Base-by-base conservation (phyloP, 2,888 invertebrate species). In the Tenthredo distinguenda region DNA sequence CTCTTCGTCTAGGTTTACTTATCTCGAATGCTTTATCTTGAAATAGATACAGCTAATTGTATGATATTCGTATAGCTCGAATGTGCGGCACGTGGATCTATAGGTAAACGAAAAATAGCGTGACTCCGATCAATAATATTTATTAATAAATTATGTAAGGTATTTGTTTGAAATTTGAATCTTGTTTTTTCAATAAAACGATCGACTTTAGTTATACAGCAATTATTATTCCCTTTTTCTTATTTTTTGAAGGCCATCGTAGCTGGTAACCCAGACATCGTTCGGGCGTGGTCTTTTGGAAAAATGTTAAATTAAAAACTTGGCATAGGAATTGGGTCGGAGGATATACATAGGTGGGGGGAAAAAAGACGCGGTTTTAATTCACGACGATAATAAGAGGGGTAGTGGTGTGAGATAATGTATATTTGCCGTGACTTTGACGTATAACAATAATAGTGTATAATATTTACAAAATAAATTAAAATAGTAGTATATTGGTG, bases 381-480 rank as follows among this genome's bases (percentile, higher is more conserved):
- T 43, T 77, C 18, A 77, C 40, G 31, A 77, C n/a, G 62, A 81
- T 12, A 81, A 58, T 26, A 15, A 31, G 58, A 62, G 40, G 31
- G 81, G 37, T 47, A 87, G 86, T 91, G 87, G 89, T 90, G 88
- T 91, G 91, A 91, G 88, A 91, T 89, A 91, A 91, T 90, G 90
- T 92, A 91, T 92, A 90, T 92, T 91, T 88, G 88, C 87, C 87
- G 90, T 90, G 88, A 89, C 88, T 88, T 90, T 91, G 91, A 90
- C 89, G 91, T 92, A 92, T 92, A 92, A 92, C 91, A 92, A 92
- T 91, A 91, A 90, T 89, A 89, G 88, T 89, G 86, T 91, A 90
- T 91, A 91, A 90, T 92, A 92, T 92, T 92, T 92, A 92, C 92
- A 92, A 92, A 92, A 92, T 92, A 92, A 92, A 92, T 92, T 92